Base-by-base conservation (phyloP, 2,113 vertebrate genomes). In the Eretmochelys imbricata region DNA sequence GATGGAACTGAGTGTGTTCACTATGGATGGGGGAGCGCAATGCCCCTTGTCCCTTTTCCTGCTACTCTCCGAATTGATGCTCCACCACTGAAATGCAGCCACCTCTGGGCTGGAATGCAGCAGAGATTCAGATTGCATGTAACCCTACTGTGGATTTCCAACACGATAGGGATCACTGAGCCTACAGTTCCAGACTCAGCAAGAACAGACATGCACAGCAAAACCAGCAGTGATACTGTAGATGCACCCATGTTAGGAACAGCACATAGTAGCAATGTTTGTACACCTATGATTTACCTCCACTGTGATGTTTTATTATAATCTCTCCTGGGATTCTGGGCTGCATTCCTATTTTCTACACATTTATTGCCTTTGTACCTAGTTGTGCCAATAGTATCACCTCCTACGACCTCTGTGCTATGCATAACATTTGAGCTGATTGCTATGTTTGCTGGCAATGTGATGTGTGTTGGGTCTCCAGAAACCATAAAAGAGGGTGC, bases 191-290 rank as follows among this genome's bases (percentile, higher is more conserved):
- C 53, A 5, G 57, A 13, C 12, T 62, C 27, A 62, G 13, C 3
- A 14, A 1, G 8, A 0, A 1, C 0, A 0, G 75, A 25, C 1
- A 1, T 35, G 65, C 29, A 53, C 0, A 0, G 42, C 31, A 2
- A 50, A 46, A 84, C 17, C 22, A 35, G 20, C 22, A 7, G 75
- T n/a, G 72, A 55, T 35, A 25, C 51, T 38, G 0, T 12, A 76
- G 13, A 13, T 62, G 55, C 0, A 82, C 4, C 78, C 25, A 1
- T 0, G 42, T 14, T 82, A 0, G 0, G 31, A 80, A 42, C 0
- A 0, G 83, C 87, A 88, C 76, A 14, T 0, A 0, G 57, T 22
- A 27, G 50, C 59, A 14, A 4, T 6, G 0, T 10, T 57, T 59
- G 35, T 75, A 11, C 1, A 2, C 16, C 80, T 17, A 69, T 2